Evolutionary conservation across 2,113 vertebrate genomes (phyloP), one percentile per base, ranked within the genome.

Genomic region (Ceyx margarethae): DNA sequence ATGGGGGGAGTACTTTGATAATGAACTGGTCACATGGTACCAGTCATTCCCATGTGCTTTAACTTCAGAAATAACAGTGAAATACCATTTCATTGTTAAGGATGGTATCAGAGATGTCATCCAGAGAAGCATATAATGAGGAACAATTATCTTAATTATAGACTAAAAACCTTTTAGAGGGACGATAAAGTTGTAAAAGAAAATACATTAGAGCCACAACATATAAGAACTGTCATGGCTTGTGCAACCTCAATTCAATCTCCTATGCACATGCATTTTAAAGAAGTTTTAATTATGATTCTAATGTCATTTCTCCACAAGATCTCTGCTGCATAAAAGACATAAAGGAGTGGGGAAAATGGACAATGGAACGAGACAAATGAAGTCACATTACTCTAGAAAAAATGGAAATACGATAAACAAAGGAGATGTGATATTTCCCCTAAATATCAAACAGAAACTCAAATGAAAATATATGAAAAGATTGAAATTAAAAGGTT

Each of bases 141-240:
- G 60, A 93, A 37, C 46, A 95, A 96, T 94, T 92, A 91, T 87
- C 50, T 48, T 95, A 95, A 95, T 96, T 86, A 93, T 46, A 93
- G 26, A 89, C 62, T 86, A 82, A 95, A 93, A 94, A 84, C 45
- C 86, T 86, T 51, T 94, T 76, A 95, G 46, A 89, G 29, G 13
- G 25, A 91, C 62, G n/a, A 81, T 75, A 81, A 79, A 31, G 66
- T 91, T 93, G 82, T 62, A 94, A 91, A 88, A 77, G 29, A 72
- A 95, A 91, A 40, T 61, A 95, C 66, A 86, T 93, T 89, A 91
- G 51, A 76, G 54, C n/a, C 86, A 71, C 0, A 7, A 68, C 57
- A 69, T n/a, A 37, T 84, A 86, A 81, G 62, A 93, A 91, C 5
- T 94, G 75, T 87, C 2, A 6, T 6, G 48, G 65, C 80, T 78